Evolutionary conservation across 2,888 invertebrate genomes (phyloP), one percentile per base, ranked within the genome.

Genomic region (Cepaea hortensis): DNA sequence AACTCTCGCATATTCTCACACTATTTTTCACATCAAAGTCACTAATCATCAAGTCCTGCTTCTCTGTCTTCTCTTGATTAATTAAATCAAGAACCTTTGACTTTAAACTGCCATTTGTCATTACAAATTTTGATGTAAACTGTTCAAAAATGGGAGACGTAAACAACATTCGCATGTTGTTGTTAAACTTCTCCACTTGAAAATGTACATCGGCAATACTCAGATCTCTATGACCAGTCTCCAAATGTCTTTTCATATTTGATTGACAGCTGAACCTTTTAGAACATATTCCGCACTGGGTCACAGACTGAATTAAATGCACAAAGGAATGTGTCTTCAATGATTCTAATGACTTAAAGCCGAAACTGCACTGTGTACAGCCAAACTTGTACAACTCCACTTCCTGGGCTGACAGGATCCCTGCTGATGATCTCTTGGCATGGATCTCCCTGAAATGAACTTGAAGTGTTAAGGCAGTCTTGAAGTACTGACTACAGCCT

Each of bases 301-400:
- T 98, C 6, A 98, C 97, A 92, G 98, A 98, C 87, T 98, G 96
- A 93, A 99, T 98, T 88, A 98, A 96, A 94, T 99, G 99, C 94
- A 98, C 98, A 93, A 98, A 97, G 84, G 98, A 97, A 95, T 99
- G 99, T 68, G 97, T 96, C 91, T 98, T 97, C 85, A 99, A 95
- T 95, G 98, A 98, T 92, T 98, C 98, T 92, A 98, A 96, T 3
- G 98, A 98, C 94, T 98, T 98, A 95, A 99, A 99, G 73, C 98
- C 99, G 90, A 99, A 95, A 89, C 98, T 98, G 95, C 99, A 99
- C 95, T 98, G 98, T 94, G 97, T 97, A 95, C 99, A 99, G 70
- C 98, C 96, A 94, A 98, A 98, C 94, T 98, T 98, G 95, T 98
- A 98, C 20, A 98, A 98, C 94, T 98, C 98, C 91, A 98, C 97